Percentiles rank a stretch among this genome's conserved stretches.
Conservation (phyloP, 2,113 vertebrate genomes). For the Neolamprologus hecqui region DNA sequence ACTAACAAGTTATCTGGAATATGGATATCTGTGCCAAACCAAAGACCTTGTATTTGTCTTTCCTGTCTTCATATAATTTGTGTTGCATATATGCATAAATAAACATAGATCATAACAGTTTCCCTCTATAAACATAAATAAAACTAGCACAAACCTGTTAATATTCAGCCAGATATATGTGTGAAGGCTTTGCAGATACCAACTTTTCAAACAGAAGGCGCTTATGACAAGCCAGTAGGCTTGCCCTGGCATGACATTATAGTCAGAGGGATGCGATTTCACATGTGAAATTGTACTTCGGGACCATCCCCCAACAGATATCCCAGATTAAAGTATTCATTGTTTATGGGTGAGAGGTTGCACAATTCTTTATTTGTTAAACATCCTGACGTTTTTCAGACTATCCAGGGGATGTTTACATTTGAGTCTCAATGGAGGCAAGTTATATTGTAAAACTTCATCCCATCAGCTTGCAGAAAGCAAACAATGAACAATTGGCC, state of each 20-base stretch:
- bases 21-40: not conserved
- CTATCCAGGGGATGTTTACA: not conserved
- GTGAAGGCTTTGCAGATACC: not conserved
- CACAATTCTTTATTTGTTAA: not conserved
- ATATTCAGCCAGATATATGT: not conserved
- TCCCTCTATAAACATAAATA: not conserved
- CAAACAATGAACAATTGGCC: not conserved
- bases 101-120: not conserved
- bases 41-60: not conserved
- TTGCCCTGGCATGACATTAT: not conserved
- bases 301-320: not conserved
- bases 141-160: not conserved
- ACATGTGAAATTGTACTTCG: not conserved
- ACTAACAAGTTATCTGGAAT: not conserved
- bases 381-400: not conserved
- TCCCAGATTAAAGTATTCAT: not conserved
- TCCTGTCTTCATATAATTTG: not conserved
- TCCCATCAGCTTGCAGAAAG: not conserved
- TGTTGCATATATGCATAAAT: not conserved
- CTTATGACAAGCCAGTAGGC: not conserved
- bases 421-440: not conserved
- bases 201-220: not conserved
- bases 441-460: not conserved
- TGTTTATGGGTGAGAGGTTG: not conserved
- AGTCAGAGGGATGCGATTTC: not conserved